Evolutionary conservation across 2,113 vertebrate species (phyloP).

Genomic region (Myrmecobius fasciatus): DNA sequence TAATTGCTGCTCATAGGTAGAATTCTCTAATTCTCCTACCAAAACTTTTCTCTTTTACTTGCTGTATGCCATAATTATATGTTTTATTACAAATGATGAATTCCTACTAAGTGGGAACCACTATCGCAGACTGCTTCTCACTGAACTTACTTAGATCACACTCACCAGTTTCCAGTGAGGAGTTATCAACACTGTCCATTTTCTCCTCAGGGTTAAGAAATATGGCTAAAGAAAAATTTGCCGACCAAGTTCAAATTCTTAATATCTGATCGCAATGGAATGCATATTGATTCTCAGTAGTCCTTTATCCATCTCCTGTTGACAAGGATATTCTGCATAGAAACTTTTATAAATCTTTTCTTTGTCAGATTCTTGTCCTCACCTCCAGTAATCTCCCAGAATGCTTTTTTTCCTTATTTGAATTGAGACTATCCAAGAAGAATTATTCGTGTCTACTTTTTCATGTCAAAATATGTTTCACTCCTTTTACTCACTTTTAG

Average conservation of each 20-base stretch:
- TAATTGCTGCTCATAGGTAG: background rate
- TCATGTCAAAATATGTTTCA: background rate
- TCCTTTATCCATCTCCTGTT: background rate
- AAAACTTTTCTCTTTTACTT: too few species aligned
- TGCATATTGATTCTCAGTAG: background rate
- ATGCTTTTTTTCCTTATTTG: background rate
- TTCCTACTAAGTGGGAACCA: background rate
- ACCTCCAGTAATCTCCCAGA: background rate
- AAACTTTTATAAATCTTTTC: background rate
- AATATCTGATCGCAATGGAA: background rate
- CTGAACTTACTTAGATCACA: background rate
- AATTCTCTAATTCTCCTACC: background rate
- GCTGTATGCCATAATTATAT: too few species aligned
- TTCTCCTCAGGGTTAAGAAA: background rate
- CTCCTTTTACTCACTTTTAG: background rate
- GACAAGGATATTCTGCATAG: background rate
- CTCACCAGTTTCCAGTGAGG: background rate
- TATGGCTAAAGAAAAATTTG: background rate
- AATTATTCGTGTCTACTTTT: background rate
- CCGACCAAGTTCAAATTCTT: background rate
- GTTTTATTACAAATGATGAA: background rate
- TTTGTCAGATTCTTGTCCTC: background rate
- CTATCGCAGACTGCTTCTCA: background rate
- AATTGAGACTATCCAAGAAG: background rate
- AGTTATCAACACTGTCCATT: background rate